phyloP scores from a whole-genome alignment of 1,140 invertebrate species.

The Orchestia grillus region DNA sequence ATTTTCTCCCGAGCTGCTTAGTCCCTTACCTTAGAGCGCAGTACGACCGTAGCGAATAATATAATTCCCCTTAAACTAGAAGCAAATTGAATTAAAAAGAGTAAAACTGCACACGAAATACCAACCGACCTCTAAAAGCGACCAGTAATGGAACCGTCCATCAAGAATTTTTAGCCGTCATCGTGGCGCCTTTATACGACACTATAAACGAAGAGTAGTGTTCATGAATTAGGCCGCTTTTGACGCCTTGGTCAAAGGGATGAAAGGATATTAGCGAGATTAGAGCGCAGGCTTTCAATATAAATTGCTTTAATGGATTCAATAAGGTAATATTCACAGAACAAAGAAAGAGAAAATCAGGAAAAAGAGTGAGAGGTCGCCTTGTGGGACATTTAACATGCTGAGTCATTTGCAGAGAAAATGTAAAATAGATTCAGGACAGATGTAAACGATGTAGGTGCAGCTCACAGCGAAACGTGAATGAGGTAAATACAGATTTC shows the following conservation, averaged over 20 bases:
- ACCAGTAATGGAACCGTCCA: slow-evolving; percentile 15
- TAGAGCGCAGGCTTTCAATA: slow-evolving; percentile 1
- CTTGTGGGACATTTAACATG: not conserved
- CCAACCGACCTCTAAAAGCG: not conserved
- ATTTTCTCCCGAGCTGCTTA: not conserved
- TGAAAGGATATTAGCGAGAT: slow-evolving; percentile 37
- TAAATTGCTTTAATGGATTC: slow-evolving; percentile 23
- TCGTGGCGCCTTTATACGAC: not conserved
- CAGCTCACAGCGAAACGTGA: no score
- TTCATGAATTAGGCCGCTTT: slow-evolving; percentile 16
- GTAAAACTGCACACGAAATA: slow-evolving; percentile 8
- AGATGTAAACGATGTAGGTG: no score
- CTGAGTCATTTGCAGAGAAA: not conserved
- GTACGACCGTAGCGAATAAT: not conserved
- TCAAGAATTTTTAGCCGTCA: not conserved
- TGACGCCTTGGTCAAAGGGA: slow-evolving; percentile 34
- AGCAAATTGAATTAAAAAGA: slow-evolving; percentile 2
- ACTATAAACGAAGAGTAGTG: not conserved
- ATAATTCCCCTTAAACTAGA: not conserved
- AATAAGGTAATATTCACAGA: slow-evolving; percentile 12
- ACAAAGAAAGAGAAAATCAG: slow-evolving; percentile 12
- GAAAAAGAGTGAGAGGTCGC: not conserved
- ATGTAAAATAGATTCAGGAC: no score
- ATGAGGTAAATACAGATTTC: no score
- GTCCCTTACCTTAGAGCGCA: not conserved